These are phyloP conservation scores for Dipus sagitta DNA, from an alignment of 2,797 vertebrate genomes.

Conservation along the genomic window DNA sequence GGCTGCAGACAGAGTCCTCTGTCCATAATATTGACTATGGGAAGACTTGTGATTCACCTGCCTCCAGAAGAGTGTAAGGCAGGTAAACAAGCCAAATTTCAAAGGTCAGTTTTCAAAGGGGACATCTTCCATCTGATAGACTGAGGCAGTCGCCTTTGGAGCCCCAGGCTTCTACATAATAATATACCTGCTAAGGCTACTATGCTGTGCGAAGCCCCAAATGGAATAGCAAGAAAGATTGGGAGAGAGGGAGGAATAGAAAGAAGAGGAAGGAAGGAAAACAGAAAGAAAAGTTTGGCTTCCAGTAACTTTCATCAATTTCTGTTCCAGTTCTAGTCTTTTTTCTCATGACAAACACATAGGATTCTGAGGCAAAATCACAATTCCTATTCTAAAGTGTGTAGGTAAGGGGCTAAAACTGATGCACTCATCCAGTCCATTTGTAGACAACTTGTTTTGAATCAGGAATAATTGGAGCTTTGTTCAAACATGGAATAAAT, in stretches of 20 bases:
- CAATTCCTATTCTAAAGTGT: background rate
- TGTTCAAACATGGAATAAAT: background rate
- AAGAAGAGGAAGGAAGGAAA: background rate
- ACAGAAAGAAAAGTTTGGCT: background rate
- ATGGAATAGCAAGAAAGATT: background rate
- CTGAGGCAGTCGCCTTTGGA: background rate
- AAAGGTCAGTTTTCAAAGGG: background rate
- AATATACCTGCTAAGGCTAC: background rate
- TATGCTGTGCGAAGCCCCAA: background rate
- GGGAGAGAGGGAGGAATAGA: background rate
- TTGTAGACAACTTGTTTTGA: background rate
- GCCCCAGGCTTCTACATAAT: background rate
- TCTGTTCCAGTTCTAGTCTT: background rate
- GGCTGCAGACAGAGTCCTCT: background rate
- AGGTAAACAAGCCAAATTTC: background rate
- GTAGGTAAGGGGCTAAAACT: background rate
- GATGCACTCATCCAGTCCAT: background rate
- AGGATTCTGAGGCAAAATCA: background rate
- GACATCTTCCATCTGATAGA: fast-evolving
- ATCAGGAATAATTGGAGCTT: background rate
- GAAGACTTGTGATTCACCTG: background rate
- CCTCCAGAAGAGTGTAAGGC: background rate
- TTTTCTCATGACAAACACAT: background rate
- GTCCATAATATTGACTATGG: background rate
- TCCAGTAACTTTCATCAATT: background rate